Evolutionary conservation across 2,113 vertebrate genomes (phyloP).

Genomic region (Cnemophilus loriae): DNA sequence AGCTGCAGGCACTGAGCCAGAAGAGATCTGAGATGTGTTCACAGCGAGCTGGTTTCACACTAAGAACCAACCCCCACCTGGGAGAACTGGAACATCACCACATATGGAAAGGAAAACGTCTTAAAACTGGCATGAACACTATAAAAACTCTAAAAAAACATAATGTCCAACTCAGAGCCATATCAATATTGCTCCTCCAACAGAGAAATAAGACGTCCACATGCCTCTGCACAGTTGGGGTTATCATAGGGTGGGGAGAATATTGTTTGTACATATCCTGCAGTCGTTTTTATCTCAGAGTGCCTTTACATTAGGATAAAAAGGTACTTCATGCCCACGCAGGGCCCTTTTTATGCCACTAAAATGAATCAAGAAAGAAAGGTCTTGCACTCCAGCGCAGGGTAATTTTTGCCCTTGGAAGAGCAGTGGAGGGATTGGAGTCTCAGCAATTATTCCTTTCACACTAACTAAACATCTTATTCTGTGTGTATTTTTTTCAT

Average conservation of each 20-base stretch:
- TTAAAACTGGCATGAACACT: not conserved
- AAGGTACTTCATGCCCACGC: not conserved
- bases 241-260: not conserved
- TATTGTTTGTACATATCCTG: not conserved
- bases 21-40: not conserved
- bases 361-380: not conserved
- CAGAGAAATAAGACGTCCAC: not conserved
- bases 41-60: not conserved
- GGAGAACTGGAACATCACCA: not conserved
- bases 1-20: not conserved
- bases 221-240: rapidly evolving
- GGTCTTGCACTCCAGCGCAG: not conserved
- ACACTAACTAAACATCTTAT: not conserved
- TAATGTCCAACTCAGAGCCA: not conserved
- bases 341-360: not conserved
- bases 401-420: not conserved
- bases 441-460: not conserved
- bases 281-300: not conserved
- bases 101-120: not conserved
- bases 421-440: not conserved
- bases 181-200: not conserved
- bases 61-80: not conserved
- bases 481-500: not conserved
- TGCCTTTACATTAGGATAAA: not conserved
- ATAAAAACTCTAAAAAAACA: not conserved